phyloP scores from a whole-genome alignment of 2,888 invertebrate genomes.

The Sialis fuliginosa region DNA sequence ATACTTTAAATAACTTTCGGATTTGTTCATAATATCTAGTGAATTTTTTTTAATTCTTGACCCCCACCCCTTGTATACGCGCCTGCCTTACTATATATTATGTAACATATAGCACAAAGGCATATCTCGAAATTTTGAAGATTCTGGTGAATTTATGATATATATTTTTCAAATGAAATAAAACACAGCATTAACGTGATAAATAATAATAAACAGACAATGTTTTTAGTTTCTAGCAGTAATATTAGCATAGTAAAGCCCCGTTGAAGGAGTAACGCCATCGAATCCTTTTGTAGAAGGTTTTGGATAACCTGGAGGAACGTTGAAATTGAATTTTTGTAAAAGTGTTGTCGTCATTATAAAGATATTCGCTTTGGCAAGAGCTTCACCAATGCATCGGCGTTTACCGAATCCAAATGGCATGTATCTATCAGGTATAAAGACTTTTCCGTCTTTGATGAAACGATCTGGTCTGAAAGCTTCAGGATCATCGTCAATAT shows the following conservation, averaged over 20 bases:
- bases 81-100: no score
- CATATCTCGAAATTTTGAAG: no score
- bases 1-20: no score
- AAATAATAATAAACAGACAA: neutral
- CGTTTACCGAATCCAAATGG: constrained; percentile 67
- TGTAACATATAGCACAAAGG: no score
- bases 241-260: constrained; percentile 50
- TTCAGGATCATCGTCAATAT: constrained; percentile 50
- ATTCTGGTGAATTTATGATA: no score
- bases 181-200: no score
- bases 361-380: constrained; percentile 64
- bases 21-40: no score
- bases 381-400: constrained; percentile 65
- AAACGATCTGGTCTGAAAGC: constrained; percentile 61
- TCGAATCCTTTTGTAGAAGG: constrained; percentile 52
- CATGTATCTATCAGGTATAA: constrained; percentile 48
- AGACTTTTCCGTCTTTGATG: constrained; percentile 37
- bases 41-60: no score
- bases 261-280: constrained; percentile 60
- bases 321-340: constrained; percentile 50
- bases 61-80: no score
- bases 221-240: constrained; percentile 14
- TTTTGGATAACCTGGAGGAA: constrained; percentile 40
- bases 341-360: constrained; percentile 53
- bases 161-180: no score